A percentile compares a stretch with the other conserved stretches of the same genome.
phyloP scores from a whole-genome alignment of 2,888 invertebrate genomes.

The Tetropium fuscum region DNA sequence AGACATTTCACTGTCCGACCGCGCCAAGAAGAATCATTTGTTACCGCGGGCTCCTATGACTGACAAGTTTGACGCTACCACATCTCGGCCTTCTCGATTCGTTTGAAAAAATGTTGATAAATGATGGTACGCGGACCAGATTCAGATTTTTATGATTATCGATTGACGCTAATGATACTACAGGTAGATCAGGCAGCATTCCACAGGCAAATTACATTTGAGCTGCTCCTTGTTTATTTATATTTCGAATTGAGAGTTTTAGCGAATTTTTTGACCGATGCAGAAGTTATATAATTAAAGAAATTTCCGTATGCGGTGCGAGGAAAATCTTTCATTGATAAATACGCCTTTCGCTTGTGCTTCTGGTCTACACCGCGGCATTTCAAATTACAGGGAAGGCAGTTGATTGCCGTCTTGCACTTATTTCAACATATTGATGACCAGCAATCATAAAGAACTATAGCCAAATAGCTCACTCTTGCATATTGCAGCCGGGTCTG shows the following conservation, averaged over 20 bases:
- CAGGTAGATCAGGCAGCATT: too few relatives aligned
- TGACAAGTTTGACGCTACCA: slow-evolving; percentile 56
- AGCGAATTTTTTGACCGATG: background rate
- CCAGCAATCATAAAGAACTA: slow-evolving; percentile 30
- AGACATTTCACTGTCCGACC: slow-evolving; percentile 46
- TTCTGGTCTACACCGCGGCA: slow-evolving; percentile 39
- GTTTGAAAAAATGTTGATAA: slow-evolving; percentile 45
- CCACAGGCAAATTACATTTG: too few relatives aligned
- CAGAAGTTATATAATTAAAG: slow-evolving; percentile 12
- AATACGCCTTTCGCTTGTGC: slow-evolving; percentile 20
- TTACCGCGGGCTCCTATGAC: slow-evolving; percentile 51
- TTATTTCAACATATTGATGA: slow-evolving; percentile 37
- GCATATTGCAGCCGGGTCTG: background rate
- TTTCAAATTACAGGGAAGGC: slow-evolving; percentile 34
- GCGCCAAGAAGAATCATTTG: slow-evolving; percentile 41
- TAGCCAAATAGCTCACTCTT: slow-evolving; percentile 1
- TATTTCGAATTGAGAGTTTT: background rate
- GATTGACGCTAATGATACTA: slow-evolving; percentile 41
- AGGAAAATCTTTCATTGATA: slow-evolving; percentile 19
- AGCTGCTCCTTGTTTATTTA: slow-evolving; percentile 17
- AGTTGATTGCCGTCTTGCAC: slow-evolving; percentile 32
- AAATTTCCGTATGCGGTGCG: slow-evolving; percentile 11
- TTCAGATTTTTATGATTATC: slow-evolving; percentile 33
- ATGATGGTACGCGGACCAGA: slow-evolving; percentile 34
- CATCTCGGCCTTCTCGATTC: slow-evolving; percentile 35